Evolutionary conservation across 1,140 invertebrate species (phyloP).

Genomic region (Lasioglossum albipes): DNA sequence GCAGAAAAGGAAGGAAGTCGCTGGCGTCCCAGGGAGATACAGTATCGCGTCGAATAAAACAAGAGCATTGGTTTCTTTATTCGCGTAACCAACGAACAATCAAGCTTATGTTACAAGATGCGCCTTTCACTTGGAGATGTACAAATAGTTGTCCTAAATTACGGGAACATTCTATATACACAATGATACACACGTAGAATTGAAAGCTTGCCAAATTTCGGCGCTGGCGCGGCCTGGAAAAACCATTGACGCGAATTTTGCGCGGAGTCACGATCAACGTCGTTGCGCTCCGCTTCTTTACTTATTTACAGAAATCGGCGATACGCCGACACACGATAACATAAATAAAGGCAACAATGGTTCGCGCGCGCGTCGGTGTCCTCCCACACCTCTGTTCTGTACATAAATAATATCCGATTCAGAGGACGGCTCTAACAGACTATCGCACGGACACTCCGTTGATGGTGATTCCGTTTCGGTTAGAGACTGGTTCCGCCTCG

Average conservation of each 20-base stretch:
- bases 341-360: slow-evolving; percentile 62
- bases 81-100: slow-evolving; percentile 37
- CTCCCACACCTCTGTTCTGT: slow-evolving; percentile 37
- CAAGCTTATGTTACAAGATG: slow-evolving; percentile 51
- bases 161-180: slow-evolving; percentile 71
- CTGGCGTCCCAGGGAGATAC: too few species aligned
- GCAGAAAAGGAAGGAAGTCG: too few species aligned
- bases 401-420: slow-evolving; percentile 49
- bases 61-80: slow-evolving; percentile 59
- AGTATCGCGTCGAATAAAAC: slow-evolving; percentile 46
- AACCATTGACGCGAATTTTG: slow-evolving; percentile 5
- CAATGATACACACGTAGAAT: slow-evolving; percentile 69
- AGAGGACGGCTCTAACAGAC: slow-evolving; percentile 44
- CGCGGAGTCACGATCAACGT: neutral
- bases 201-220: slow-evolving; percentile 17
- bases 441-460: slow-evolving; percentile 87
- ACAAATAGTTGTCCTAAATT: slow-evolving; percentile 52
- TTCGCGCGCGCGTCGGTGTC: slow-evolving; percentile 18
- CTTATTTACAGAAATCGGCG: slow-evolving; percentile 61
- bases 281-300: slow-evolving; percentile 4
- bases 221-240: neutral
- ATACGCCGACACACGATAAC: slow-evolving; percentile 32
- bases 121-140: slow-evolving; percentile 38
- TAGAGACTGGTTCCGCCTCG: slow-evolving; percentile 84
- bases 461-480: slow-evolving; percentile 85